A percentile compares a stretch with the other conserved stretches of the same genome.
Conservation (phyloP, 2,113 vertebrate genomes). For the Lethenteron reissneri region DNA sequence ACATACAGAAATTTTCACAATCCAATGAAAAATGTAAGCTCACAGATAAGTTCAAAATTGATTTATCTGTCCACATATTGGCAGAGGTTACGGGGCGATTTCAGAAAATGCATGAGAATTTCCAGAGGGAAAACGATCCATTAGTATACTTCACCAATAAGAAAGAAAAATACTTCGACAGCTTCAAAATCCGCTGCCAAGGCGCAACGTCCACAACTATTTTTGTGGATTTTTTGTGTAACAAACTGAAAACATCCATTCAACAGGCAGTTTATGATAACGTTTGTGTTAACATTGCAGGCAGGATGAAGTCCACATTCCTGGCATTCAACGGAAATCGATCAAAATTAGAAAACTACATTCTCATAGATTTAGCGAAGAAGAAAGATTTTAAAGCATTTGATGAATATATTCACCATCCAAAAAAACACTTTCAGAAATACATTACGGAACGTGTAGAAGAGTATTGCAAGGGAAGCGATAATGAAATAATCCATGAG, state of each 20-base stretch:
- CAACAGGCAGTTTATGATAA: slow-evolving; percentile 3
- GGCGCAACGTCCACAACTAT: slow-evolving; percentile 21
- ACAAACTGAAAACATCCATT: slow-evolving; percentile 20
- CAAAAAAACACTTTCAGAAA: slow-evolving; percentile 11
- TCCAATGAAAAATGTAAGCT: too few relatives aligned
- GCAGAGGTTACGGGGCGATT: slow-evolving; percentile 14
- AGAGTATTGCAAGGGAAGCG: slow-evolving; percentile 13
- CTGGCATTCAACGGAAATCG: slow-evolving; percentile 18
- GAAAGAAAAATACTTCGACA: slow-evolving; percentile 20
- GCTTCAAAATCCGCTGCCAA: slow-evolving; percentile 22
- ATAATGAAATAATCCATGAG: slow-evolving; percentile 8
- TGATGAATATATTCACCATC: slow-evolving; percentile 15
- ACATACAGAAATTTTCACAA: too few relatives aligned
- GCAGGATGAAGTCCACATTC: slow-evolving; percentile 15
- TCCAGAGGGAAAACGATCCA: slow-evolving; percentile 19
- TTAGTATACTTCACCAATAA: slow-evolving; percentile 16
- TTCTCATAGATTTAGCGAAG: slow-evolving; percentile 26
- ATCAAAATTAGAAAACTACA: slow-evolving; percentile 24
- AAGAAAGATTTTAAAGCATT: slow-evolving; percentile 27
- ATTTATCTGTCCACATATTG: slow-evolving; percentile 21
- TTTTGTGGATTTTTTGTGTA: slow-evolving; percentile 24
- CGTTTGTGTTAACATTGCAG: slow-evolving; percentile 13
- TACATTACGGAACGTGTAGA: slow-evolving; percentile 18
- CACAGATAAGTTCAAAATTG: slow-evolving; percentile 13
- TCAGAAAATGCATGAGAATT: slow-evolving; percentile 17